Evolutionary conservation across 2,888 invertebrate genomes (phyloP).

Genomic region (Folsomia manolachei): DNA sequence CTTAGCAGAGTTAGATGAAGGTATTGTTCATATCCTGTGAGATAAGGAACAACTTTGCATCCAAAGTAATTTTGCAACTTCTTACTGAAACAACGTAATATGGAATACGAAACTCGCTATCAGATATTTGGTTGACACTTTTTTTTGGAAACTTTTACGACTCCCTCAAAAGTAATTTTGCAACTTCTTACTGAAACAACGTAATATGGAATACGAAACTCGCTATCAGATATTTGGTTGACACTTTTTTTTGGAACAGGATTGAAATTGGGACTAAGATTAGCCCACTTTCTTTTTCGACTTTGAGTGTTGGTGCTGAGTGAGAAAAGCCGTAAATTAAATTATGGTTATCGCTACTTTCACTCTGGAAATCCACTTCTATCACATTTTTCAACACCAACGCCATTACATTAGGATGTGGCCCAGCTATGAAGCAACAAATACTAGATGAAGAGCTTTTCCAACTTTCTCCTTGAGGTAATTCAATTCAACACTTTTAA

Average conservation of each 20-base stretch:
- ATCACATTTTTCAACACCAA: background rate
- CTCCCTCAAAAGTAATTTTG: no score
- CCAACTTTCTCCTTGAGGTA: background rate
- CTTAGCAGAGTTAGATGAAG: no score
- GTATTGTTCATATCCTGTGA: no score
- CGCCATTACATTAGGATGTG: no score
- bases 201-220: no score
- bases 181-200: no score
- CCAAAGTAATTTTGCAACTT: no score
- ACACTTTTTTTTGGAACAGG: slow-evolving; percentile 16
- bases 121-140: slow-evolving; percentile 12
- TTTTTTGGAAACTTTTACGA: slow-evolving; percentile 19
- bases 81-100: no score
- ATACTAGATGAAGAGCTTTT: background rate
- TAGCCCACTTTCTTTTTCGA: background rate
- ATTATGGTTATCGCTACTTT: slow-evolving; percentile 17
- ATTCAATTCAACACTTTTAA: background rate
- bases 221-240: slow-evolving; percentile 13
- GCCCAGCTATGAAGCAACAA: background rate
- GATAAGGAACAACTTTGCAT: no score
- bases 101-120: no score
- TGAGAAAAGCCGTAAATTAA: slow-evolving; percentile 12
- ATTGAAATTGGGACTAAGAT: background rate
- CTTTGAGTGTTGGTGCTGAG: background rate
- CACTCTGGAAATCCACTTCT: background rate